Evolutionary conservation across 2,113 vertebrate genomes (phyloP).

Genomic region (Anthoscopus minutus): DNA sequence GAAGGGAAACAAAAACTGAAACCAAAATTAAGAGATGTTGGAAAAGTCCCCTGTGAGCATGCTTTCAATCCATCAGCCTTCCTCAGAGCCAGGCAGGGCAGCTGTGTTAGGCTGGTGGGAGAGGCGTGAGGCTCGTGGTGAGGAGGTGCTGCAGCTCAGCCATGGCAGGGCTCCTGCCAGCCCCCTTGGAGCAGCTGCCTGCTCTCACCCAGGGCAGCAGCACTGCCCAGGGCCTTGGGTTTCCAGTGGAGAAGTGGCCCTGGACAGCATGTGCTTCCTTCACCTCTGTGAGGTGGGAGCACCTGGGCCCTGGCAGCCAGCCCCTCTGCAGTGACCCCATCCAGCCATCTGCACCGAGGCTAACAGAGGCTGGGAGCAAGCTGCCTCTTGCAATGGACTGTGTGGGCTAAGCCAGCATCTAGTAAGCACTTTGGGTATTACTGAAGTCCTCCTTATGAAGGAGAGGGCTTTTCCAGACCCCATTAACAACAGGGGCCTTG

Average conservation of each 20-base stretch:
- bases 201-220: background rate
- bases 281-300: background rate
- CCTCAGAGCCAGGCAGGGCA: accelerated
- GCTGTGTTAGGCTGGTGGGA: background rate
- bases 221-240: accelerated
- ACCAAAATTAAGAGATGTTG: background rate
- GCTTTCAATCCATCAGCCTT: background rate
- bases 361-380: background rate
- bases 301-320: background rate
- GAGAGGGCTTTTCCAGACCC: background rate
- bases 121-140: background rate
- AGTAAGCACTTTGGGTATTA: background rate
- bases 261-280: background rate
- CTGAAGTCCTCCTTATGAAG: background rate
- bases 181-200: background rate
- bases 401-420: background rate
- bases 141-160: background rate
- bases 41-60: background rate
- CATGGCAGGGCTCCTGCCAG: background rate
- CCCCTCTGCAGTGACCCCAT: background rate
- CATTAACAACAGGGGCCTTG: background rate
- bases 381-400: background rate
- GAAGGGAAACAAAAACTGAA: background rate
- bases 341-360: background rate
- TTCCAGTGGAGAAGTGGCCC: accelerated